Evolutionary conservation across 2,797 vertebrate species (phyloP).

Genomic region (Protonibea diacanthus): DNA sequence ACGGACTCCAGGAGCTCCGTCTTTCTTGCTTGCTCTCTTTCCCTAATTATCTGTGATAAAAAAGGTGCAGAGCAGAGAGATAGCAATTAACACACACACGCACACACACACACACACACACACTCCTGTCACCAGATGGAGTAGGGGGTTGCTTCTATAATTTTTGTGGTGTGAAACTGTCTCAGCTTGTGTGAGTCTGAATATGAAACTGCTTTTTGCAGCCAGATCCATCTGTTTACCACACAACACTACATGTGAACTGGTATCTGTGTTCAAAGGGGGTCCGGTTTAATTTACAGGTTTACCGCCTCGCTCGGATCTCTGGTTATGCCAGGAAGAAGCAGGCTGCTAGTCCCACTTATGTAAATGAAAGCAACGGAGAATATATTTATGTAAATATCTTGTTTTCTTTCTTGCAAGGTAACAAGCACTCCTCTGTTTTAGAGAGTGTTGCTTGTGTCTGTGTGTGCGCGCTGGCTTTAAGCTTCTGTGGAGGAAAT

Average conservation of each 20-base stretch:
- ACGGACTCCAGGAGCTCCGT: constrained; percentile 55
- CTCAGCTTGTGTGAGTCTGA: constrained; percentile 67
- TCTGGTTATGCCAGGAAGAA: constrained; percentile 32
- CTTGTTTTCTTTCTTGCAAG: constrained; percentile 34
- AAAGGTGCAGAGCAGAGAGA: constrained; percentile 68
- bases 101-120: constrained; percentile 5
- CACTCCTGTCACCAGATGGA: constrained; percentile 68
- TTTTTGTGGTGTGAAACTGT: constrained; percentile 67
- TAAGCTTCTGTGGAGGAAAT: constrained; percentile 44
- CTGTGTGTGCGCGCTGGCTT: constrained; percentile 8
- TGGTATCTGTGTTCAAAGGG: constrained; percentile 43
- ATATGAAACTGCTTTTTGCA: constrained; percentile 66
- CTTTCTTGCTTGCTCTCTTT: constrained; percentile 57
- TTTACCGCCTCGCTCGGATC: constrained; percentile 10
- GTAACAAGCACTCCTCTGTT: constrained; percentile 33
- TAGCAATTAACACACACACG: constrained; percentile 51
- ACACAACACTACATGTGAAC: constrained; percentile 52
- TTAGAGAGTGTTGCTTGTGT: constrained; percentile 5
- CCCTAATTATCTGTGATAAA: constrained; percentile 80
- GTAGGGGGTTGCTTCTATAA: constrained; percentile 53
- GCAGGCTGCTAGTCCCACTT: constrained; percentile 26
- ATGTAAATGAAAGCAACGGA: constrained; percentile 61
- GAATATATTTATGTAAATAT: constrained; percentile 48
- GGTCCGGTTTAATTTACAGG: constrained; percentile 25
- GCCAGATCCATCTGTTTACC: constrained; percentile 72